Percentiles rank a stretch among this genome's conserved stretches.
Conservation (phyloP, 2,113 vertebrate species). For the Nyctibius bracteatus region DNA sequence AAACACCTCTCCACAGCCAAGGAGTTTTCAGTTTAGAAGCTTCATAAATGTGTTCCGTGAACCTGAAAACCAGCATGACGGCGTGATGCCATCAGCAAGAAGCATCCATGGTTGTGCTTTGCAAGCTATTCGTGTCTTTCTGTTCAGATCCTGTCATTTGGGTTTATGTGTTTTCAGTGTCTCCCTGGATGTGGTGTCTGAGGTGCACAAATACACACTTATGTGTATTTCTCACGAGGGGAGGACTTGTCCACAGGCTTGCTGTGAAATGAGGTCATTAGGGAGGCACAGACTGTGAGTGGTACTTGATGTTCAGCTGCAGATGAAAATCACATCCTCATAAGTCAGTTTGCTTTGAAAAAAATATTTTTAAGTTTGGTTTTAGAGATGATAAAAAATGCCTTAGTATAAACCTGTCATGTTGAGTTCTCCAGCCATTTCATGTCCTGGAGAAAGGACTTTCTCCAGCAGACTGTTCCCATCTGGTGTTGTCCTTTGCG, state of each 20-base stretch:
- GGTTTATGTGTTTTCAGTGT: not conserved
- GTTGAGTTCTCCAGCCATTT: not conserved
- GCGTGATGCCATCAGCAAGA: not conserved
- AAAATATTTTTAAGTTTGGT: not conserved
- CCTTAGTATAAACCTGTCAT: not conserved
- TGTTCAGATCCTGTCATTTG: not conserved
- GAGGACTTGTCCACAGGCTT: not conserved
- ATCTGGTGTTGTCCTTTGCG: not conserved
- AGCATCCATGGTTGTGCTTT: not conserved
- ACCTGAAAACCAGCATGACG: not conserved
- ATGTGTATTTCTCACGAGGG: not conserved
- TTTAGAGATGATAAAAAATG: not conserved
- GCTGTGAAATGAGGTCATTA: not conserved
- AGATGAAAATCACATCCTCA: not conserved
- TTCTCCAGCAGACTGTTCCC: not conserved
- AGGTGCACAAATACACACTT: not conserved
- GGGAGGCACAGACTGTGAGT: not conserved
- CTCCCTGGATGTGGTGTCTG: not conserved
- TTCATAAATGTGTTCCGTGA: not conserved
- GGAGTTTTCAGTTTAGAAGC: not conserved
- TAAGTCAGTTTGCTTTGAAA: not conserved
- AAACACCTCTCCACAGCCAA: not conserved
- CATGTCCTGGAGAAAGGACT: not conserved
- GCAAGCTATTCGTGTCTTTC: not conserved
- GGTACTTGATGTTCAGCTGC: not conserved